Conservation (phyloP, 2,113 vertebrate species). For the Heptranchias perlo region DNA sequence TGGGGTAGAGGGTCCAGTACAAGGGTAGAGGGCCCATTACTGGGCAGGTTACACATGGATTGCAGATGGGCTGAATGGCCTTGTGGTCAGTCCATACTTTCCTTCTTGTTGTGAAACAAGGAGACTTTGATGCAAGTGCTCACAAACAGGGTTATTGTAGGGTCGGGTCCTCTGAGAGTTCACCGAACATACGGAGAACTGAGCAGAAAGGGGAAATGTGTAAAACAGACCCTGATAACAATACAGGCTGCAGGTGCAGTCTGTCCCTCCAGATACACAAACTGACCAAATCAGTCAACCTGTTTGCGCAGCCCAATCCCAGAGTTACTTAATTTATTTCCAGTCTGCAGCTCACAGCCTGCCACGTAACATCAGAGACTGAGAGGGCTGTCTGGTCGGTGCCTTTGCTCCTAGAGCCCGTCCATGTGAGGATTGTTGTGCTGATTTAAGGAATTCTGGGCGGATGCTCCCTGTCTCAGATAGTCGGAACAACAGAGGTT, state of each 20-base stretch:
- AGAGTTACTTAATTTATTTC: not conserved
- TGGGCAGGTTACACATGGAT: not conserved
- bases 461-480: not conserved
- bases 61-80: not conserved
- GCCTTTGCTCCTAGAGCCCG: not conserved
- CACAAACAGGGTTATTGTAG: not conserved
- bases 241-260: slow-evolving; percentile 9
- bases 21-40: too few relatives aligned
- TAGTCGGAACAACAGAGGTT: not conserved
- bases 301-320: not conserved
- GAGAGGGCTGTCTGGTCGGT: not conserved
- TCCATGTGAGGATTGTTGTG: not conserved
- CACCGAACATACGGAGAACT: not conserved
- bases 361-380: not conserved
- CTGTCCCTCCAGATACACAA: not conserved
- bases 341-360: not conserved
- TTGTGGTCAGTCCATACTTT: not conserved
- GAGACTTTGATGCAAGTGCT: not conserved
- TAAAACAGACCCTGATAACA: slow-evolving; percentile 6
- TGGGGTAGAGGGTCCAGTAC: too few relatives aligned
- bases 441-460: not conserved
- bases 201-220: not conserved
- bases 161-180: not conserved
- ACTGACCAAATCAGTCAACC: not conserved
- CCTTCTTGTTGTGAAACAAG: not conserved